These are phyloP conservation scores for Cyrtodaria siliqua DNA, from an alignment of 2,888 invertebrate genomes.

Conservation along the genomic window DNA sequence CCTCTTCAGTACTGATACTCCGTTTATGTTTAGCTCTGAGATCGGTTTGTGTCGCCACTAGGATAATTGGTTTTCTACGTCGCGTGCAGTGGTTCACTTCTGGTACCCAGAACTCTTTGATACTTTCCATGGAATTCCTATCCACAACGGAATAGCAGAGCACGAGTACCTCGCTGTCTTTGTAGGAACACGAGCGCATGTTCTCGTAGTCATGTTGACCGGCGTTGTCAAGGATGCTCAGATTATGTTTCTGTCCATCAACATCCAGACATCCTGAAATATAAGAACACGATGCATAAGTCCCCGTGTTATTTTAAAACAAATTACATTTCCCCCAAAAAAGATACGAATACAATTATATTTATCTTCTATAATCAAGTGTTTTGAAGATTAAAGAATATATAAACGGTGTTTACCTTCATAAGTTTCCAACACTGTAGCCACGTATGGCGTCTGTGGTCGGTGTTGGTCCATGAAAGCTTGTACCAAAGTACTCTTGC, in stretches of 20 bases:
- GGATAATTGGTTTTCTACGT: conserved; percentile 71
- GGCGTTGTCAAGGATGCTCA: conserved; percentile 77
- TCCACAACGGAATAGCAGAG: conserved; percentile 77
- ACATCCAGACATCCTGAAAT: conserved; percentile 71
- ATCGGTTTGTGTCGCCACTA: conserved; percentile 77
- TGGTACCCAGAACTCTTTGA: conserved; percentile 75
- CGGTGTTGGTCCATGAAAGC: conserved; percentile 67
- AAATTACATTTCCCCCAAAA: too few relatives aligned
- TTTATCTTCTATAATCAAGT: too few relatives aligned
- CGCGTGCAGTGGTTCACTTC: conserved; percentile 70
- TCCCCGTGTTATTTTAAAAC: too few relatives aligned
- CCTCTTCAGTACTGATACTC: conserved; percentile 65
- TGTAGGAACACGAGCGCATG: conserved; percentile 71
- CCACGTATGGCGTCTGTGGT: conserved; percentile 60
- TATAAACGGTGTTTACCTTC: conserved; percentile 64
- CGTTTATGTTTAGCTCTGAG: conserved; percentile 53
- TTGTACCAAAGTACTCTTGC: conserved; percentile 74
- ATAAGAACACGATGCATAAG: conserved; percentile 19
- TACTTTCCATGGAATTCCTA: conserved; percentile 72
- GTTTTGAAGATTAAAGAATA: too few relatives aligned
- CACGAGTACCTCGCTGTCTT: conserved; percentile 73
- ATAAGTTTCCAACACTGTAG: conserved; percentile 74
- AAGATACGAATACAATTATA: too few relatives aligned
- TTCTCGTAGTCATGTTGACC: conserved; percentile 76
- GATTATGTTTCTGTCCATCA: conserved; percentile 73